Base-by-base conservation (phyloP, 2,888 invertebrate species). In the Stenichneumon culpator region DNA sequence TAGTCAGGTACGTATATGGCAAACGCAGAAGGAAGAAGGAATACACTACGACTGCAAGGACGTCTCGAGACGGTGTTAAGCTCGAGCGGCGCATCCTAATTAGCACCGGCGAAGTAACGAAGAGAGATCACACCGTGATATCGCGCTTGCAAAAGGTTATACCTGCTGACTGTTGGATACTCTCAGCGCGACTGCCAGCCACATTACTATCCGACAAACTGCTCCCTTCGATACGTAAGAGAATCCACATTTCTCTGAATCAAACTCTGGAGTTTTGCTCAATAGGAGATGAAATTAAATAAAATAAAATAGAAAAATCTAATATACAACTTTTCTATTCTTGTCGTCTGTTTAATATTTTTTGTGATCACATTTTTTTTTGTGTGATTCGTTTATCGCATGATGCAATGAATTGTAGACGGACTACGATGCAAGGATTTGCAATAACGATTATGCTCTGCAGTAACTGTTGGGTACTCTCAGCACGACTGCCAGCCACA, bases 81-180 rank as follows among this genome's bases (percentile, higher is more conserved):
- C 83, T 84, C 73, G 79, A 85, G 84, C 79, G 69, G 82, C 88
- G 88, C 87, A 88, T 88, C 87, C 86, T 88, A 88, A 88, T 88
- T 88, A 88, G 87, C 88, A 86, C 77, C 77, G 73, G 72, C 84
- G 74, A 74, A 88, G 79, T 77, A 85, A 88, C 87, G 86, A 88
- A 88, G 88, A 87, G 83, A 86, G 87, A 87, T 88, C 86, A 86
- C 86, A 83, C 86, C 83, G 69, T 69, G 85, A 86, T 86, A 86
- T 86, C 75, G 77, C 79, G 70, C 72, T 65, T 50, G 77, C 32
- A 77, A 77, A 77, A 67, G 77, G 52, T 77, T 67, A 77, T 52
- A 67, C 11, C 36, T 9, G 54, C 52, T 28, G 19, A 25, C 67
- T 54, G 52, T 32, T 47, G 57, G 14, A 47, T 52, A 44, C 65